Conservation (phyloP, 2,888 invertebrate genomes). For the Xylota sylvarum region DNA sequence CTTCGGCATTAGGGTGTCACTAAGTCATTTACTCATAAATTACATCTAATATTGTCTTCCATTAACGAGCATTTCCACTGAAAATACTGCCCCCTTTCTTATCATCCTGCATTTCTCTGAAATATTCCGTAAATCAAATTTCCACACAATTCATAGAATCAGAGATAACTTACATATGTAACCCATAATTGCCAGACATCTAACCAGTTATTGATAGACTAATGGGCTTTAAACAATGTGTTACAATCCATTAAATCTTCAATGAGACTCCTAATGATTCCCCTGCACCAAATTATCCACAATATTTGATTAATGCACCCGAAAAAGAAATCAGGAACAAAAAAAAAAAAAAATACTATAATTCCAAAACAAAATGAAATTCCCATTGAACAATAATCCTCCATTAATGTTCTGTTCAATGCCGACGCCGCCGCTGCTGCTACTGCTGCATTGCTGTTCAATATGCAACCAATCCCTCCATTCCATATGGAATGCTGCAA, state of each 20-base stretch:
- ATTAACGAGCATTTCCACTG: background rate
- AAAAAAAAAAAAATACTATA: background rate
- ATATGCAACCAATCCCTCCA: slow-evolving; percentile 21
- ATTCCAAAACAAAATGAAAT: slow-evolving; percentile 26
- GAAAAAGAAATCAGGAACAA: slow-evolving; percentile 11
- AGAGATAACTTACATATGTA: background rate
- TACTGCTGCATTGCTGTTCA: slow-evolving; percentile 2
- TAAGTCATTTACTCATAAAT: no score
- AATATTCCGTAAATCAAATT: slow-evolving; percentile 4
- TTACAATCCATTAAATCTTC: slow-evolving; percentile 69
- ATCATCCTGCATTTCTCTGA: slow-evolving; percentile 1
- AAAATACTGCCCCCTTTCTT: background rate
- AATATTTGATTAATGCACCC: slow-evolving; percentile 63
- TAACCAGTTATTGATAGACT: slow-evolving; percentile 64
- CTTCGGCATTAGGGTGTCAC: no score
- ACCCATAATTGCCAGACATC: slow-evolving; percentile 56
- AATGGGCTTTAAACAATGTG: slow-evolving; percentile 62
- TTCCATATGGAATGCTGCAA: slow-evolving; percentile 41
- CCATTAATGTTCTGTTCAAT: slow-evolving; percentile 14
- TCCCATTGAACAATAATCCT: slow-evolving; percentile 56
- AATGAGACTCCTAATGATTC: slow-evolving; percentile 45
- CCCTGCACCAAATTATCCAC: slow-evolving; percentile 53
- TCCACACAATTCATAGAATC: background rate
- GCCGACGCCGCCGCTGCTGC: background rate
- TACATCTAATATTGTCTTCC: no score